Evolutionary conservation across 92 coral and sea anemone genomes (phyloP).

Genomic region (Bergia sp.): DNA sequence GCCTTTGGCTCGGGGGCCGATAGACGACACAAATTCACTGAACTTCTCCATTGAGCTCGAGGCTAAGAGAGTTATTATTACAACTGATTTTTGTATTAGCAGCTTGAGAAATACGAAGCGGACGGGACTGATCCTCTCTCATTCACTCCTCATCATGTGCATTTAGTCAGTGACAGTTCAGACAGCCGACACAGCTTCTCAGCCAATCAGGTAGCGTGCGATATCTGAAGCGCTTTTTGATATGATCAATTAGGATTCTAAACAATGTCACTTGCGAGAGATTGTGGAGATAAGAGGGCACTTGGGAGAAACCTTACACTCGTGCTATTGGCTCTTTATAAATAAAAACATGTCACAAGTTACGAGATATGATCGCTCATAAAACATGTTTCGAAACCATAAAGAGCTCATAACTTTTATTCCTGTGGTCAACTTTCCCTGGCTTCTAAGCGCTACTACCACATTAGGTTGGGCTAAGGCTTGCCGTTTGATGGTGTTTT

Average conservation of each 20-base stretch:
- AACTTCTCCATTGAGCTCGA: constrained; percentile 85
- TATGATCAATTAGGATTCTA: constrained; percentile 40
- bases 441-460: neutral
- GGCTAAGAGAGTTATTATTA: constrained; percentile 46
- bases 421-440: neutral
- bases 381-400: constrained; percentile 25
- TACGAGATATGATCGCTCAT: constrained; percentile 13
- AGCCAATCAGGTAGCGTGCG: constrained; percentile 50
- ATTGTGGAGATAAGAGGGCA: constrained; percentile 54
- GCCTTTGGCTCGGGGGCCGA: constrained; percentile 70
- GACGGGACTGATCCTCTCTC: neutral
- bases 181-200: constrained; percentile 50
- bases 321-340: constrained; percentile 41
- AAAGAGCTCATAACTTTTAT: neutral
- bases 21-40: constrained; percentile 81
- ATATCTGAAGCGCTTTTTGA: constrained; percentile 46
- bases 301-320: constrained; percentile 39
- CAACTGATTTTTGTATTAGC: constrained; percentile 44
- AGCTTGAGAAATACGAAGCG: constrained; percentile 43
- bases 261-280: constrained; percentile 52
- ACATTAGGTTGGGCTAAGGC: neutral
- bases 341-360: constrained; percentile 40
- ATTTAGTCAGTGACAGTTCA: constrained; percentile 40
- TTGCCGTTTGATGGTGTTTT: neutral
- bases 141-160: constrained; percentile 60